Base-by-base conservation (phyloP, 2,888 invertebrate genomes). In the Microchrysa polita region DNA sequence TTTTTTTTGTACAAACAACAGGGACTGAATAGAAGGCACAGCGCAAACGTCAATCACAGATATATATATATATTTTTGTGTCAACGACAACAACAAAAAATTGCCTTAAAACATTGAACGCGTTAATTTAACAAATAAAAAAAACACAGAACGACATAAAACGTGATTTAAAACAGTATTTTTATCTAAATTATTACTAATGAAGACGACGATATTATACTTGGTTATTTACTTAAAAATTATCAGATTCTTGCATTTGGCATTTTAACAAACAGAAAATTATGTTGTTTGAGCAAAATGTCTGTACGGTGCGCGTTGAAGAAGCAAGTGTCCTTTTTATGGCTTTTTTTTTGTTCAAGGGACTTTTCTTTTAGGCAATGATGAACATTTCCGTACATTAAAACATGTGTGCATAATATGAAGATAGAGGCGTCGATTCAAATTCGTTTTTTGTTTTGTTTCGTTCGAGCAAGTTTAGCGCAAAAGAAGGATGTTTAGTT, bases 11-110 rank as follows among this genome's bases (percentile, higher is more conserved):
- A 73, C 18, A 73, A 55, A 55, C 27, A 67, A 23, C 23, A 40
- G 78, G 27, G 27, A 27, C 60, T 59, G 34, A 72, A 40, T 61
- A 52, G 53, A 72, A 72, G 40, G 42, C 57, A 67, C 75, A 75
- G 73, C 71, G 72, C 73, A 72, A 75, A 75, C 73, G 73, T 34
- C 73, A 72, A 75, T 75, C 75, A 75, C 75, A 75, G 75, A 73
- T 73, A 59, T 74, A 34, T 34, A 7, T 34, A 5, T 34, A 34
- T 34, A 34, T 67, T 57, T 75, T n/a, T n/a, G n/a, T 61, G 61
- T 61, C 40, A 16, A 23, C 22, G 23, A 59, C 22, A 59, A n/a
- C n/a, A n/a, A n/a, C n/a, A 61, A n/a, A 12, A 18, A n/a, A 40
- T 40, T 10, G 14, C 1, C 40, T 40, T 40, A 4, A n/a, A 61